Evolutionary conservation across 2,888 invertebrate genomes (phyloP).

Genomic region (Oeneis ivallda): DNA sequence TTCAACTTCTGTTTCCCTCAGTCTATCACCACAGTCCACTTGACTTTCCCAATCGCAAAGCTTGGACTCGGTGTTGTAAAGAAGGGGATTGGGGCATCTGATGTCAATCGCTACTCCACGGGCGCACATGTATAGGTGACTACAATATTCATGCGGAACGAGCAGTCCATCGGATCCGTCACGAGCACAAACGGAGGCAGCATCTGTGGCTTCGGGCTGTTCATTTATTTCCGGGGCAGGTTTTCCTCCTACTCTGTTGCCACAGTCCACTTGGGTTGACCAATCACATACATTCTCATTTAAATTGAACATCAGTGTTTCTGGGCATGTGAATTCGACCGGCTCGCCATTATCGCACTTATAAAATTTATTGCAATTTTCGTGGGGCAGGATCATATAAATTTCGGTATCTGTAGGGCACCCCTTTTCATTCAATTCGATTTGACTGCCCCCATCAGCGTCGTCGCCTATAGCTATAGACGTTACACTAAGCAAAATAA

Average conservation of each 20-base stretch:
- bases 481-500: constrained; percentile 3
- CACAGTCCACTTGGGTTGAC: constrained; percentile 15
- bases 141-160: constrained; percentile 18
- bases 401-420: constrained; percentile 1
- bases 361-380: constrained; percentile 17
- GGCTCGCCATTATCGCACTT: constrained; percentile 12
- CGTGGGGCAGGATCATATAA: constrained; percentile 16
- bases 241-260: neutral
- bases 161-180: constrained; percentile 6
- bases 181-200: constrained; percentile 2
- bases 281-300: constrained; percentile 8
- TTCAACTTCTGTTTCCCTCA: constrained; percentile 1
- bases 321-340: neutral
- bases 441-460: neutral
- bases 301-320: neutral
- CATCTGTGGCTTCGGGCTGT: neutral
- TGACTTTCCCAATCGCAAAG: constrained; percentile 16
- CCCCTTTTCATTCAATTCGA: constrained; percentile 14
- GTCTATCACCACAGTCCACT: constrained; percentile 12
- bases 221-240: neutral
- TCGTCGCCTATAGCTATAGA: constrained; percentile 4
- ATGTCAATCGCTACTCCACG: constrained; percentile 14
- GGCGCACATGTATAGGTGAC: constrained; percentile 18
- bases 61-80: constrained; percentile 13
- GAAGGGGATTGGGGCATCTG: constrained; percentile 13